Percentiles rank a stretch among this genome's conserved stretches.
phyloP scores from a whole-genome alignment of 2,797 vertebrate genomes.

The Allobates femoralis region DNA sequence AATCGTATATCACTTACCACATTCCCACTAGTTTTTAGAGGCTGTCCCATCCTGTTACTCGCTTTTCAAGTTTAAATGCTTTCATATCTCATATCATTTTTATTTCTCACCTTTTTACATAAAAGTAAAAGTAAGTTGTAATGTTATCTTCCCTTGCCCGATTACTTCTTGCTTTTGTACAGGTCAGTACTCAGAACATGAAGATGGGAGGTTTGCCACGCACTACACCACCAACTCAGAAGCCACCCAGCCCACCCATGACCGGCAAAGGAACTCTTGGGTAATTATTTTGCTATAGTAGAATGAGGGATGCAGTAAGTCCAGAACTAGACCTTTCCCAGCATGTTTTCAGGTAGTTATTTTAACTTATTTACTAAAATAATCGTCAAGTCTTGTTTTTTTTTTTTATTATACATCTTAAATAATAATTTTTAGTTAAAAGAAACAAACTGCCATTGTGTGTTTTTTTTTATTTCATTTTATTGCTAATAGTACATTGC shows the following conservation, averaged over 20 bases:
- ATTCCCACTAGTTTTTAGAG: no score
- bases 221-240: conserved; percentile 97
- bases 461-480: background rate
- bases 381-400: background rate
- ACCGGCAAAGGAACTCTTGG: conserved; percentile 96
- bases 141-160: background rate
- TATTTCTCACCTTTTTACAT: background rate
- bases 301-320: background rate
- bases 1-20: no score
- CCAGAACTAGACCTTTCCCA: background rate
- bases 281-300: conserved; percentile 77
- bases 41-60: background rate
- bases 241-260: conserved; percentile 95
- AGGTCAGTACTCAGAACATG: conserved; percentile 99
- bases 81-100: background rate
- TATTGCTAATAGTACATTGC: background rate
- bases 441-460: background rate
- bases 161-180: conserved; percentile 63
- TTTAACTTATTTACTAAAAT: background rate
- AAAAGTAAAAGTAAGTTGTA: background rate
- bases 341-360: background rate
- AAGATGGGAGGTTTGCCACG: conserved; percentile 92
- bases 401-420: background rate
- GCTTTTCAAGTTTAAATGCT: background rate
- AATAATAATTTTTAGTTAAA: background rate